Evolutionary conservation across 2,113 vertebrate genomes (phyloP).

Genomic region (Cnemophilus loriae): DNA sequence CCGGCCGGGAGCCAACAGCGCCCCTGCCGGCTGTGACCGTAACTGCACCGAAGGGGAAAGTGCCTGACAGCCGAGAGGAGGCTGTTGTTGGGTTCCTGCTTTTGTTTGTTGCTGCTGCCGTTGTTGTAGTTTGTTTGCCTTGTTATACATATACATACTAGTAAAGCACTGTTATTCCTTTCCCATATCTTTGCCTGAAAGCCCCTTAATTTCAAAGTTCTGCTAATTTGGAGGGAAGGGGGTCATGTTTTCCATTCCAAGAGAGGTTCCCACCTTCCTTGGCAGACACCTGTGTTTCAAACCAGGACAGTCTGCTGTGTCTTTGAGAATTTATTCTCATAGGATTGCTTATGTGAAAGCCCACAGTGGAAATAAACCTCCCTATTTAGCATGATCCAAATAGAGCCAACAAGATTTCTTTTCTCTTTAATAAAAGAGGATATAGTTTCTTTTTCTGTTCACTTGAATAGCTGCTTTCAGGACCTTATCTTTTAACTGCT

Average conservation of each 20-base stretch:
- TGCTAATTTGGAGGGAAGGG: accelerated
- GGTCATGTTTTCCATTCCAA: background rate
- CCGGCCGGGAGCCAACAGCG: background rate
- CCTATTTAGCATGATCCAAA: background rate
- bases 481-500: background rate
- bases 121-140: accelerated
- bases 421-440: background rate
- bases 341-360: background rate
- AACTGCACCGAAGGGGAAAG: background rate
- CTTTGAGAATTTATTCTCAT: background rate
- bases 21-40: background rate
- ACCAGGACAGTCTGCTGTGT: background rate
- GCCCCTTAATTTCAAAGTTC: too few relatives aligned
- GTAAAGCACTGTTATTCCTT: background rate
- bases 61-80: background rate
- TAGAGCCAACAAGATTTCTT: background rate
- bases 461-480: background rate
- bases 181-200: background rate
- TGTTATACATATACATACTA: too few relatives aligned
- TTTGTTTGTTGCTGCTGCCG: background rate
- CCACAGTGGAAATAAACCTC: background rate
- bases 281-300: background rate
- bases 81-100: background rate
- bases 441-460: background rate
- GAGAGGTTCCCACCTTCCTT: background rate